A percentile compares a stretch with the other conserved stretches of the same genome.
Evolutionary conservation across 2,797 vertebrate species (phyloP).

Genomic region (Cygnus olor): DNA sequence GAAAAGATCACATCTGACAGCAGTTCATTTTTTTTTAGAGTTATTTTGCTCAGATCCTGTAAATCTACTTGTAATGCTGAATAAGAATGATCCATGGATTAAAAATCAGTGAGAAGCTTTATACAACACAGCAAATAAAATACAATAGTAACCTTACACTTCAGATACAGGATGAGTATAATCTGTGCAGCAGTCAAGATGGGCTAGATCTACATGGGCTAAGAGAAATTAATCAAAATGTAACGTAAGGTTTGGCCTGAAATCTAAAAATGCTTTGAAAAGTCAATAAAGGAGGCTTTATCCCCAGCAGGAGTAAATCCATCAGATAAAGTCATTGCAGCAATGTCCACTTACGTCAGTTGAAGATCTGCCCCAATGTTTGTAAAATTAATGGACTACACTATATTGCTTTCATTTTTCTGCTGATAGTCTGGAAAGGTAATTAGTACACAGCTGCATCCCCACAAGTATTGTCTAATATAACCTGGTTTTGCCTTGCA

Average conservation of each 20-base stretch:
- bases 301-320: conserved; percentile 22
- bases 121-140: conserved; percentile 49
- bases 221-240: conserved; percentile 75
- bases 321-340: not conserved
- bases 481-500: not conserved
- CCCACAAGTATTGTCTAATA: conserved; percentile 13
- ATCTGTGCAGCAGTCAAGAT: conserved; percentile 54
- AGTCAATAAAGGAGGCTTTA: conserved; percentile 23
- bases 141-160: conserved; percentile 34
- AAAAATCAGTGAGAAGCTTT: conserved; percentile 49
- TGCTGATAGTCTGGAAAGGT: not conserved
- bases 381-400: conserved; percentile 37
- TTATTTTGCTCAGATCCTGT: conserved; percentile 63
- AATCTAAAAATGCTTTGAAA: conserved; percentile 43
- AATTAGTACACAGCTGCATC: conserved; percentile 41
- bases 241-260: conserved; percentile 30
- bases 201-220: conserved; percentile 63
- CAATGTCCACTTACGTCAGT: not conserved
- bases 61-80: conserved; percentile 68
- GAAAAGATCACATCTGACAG: conserved; percentile 53
- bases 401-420: conserved; percentile 29
- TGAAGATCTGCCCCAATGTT: not conserved
- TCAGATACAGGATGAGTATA: conserved; percentile 56
- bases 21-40: conserved; percentile 41
- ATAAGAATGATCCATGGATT: conserved; percentile 63